Percentiles rank a stretch among this genome's conserved stretches.
Evolutionary conservation across 2,888 invertebrate species (phyloP).

Genomic region (Rhabditoides inermis): DNA sequence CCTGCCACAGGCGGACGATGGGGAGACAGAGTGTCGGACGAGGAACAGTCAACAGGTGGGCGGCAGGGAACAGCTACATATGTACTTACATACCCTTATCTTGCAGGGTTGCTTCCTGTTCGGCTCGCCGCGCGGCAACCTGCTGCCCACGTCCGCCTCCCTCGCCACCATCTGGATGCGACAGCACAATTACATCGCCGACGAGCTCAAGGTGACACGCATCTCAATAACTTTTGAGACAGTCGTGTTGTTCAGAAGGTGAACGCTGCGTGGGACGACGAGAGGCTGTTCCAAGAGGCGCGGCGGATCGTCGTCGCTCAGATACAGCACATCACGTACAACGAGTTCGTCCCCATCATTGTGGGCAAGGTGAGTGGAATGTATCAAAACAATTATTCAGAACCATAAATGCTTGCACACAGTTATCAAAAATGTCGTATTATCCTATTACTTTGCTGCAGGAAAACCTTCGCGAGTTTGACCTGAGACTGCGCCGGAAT

Average conservation of each 20-base stretch:
- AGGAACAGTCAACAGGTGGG: no score
- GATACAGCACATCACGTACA: slow-evolving; percentile 60
- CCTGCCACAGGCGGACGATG: no score
- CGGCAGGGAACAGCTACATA: no score
- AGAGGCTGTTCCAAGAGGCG: slow-evolving; percentile 52
- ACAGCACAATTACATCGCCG: slow-evolving; percentile 48
- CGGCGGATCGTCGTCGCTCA: slow-evolving; percentile 55
- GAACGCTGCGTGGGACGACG: slow-evolving; percentile 50
- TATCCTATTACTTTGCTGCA: not conserved
- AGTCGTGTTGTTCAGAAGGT: slow-evolving; percentile 16
- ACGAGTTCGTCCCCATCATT: slow-evolving; percentile 35
- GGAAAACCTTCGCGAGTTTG: slow-evolving; percentile 59
- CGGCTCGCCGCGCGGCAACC: slow-evolving; percentile 9
- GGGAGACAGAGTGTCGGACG: no score
- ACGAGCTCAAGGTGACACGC: slow-evolving; percentile 17
- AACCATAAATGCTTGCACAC: no score
- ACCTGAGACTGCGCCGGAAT: slow-evolving; percentile 67
- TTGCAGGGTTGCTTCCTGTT: no score
- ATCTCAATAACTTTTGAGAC: slow-evolving; percentile 1
- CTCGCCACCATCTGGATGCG: slow-evolving; percentile 48
- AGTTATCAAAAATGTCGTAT: no score
- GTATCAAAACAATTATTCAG: no score
- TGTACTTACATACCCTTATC: no score
- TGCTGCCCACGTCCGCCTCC: slow-evolving; percentile 23
- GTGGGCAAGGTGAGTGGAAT: no score